Evolutionary conservation across 2,113 vertebrate species (phyloP), one percentile per base, ranked within the genome.

Genomic region (Acrocephalus kingi): DNA sequence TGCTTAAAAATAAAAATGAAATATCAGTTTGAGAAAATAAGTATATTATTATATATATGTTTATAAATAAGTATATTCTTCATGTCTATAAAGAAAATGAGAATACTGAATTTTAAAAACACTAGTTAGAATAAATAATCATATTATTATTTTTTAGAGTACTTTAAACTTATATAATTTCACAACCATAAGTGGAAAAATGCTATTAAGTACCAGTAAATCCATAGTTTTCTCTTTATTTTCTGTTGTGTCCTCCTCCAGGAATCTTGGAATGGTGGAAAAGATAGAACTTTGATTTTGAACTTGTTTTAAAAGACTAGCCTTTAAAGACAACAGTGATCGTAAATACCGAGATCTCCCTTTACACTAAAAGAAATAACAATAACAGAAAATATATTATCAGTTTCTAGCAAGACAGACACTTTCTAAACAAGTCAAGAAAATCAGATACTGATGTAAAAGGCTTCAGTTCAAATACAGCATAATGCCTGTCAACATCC

Each of bases 321-420:
- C 96, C 96, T 97, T 98, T 86, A 99, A 97, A 41, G 98, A 98
- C 81, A 98, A 97, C 56, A 99, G 93, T 3, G 98, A 98, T 54
- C 66, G 95, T 84, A 99, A 86, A 75, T 94, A 97, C 22, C 85
- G 72, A 69, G 82, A 97, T 95, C 83, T 96, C 49, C 94, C 69
- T 90, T 98, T 98, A 75, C 95, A 79, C 99, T 99, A 48, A 33
- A 93, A 94, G 59, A 82, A 88, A 91, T 11, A 93, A 85, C 24
- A 95, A 15, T 13, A 85, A 81, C 2, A 23, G 15, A 83, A 91
- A 94, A 59, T 4, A 30, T 3, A 28, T 28, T 52, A 85, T 30
- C 13, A 48, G 9, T 41, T 41, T 86, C 13, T 31, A 75, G 23
- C 20, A 93, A 88, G 16, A 93, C 15, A 92, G 20, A 51, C 5